Conservation (phyloP, 2,797 vertebrate species). For the Tangara arthus region DNA sequence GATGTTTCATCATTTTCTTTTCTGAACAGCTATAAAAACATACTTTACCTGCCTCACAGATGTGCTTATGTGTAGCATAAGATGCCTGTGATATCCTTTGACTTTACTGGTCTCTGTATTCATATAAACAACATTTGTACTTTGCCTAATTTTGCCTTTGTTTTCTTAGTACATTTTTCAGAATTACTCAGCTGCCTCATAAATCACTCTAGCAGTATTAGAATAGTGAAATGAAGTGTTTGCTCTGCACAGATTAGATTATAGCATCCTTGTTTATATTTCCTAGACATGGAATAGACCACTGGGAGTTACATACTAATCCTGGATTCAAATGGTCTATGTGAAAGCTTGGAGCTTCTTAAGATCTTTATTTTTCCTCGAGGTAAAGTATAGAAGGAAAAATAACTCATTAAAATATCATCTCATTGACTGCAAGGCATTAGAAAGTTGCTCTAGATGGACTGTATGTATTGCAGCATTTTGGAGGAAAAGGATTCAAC, state of each 20-base stretch:
- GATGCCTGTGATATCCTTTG: neutral
- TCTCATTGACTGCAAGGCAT: neutral
- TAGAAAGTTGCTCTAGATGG: neutral
- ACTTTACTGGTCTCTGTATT: neutral
- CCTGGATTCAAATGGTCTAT: neutral
- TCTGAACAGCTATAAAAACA: neutral
- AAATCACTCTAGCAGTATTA: neutral
- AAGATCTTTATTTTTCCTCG: neutral
- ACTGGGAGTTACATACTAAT: neutral
- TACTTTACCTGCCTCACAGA: slow-evolving; percentile 7
- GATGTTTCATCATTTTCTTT: slow-evolving; percentile 22
- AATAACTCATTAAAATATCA: neutral
- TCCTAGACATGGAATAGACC: neutral
- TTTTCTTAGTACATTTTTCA: neutral
- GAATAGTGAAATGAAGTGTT: neutral
- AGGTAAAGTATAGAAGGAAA: neutral
- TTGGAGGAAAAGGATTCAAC: neutral
- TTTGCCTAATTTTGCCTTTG: neutral
- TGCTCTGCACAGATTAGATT: neutral
- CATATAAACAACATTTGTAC: neutral
- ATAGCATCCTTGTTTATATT: neutral
- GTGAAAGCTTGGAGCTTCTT: neutral
- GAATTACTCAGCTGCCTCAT: neutral
- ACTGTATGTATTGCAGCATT: neutral
- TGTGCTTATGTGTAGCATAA: neutral